Base-by-base conservation (phyloP, 2,797 vertebrate species). In the Lithobates pipiens region DNA sequence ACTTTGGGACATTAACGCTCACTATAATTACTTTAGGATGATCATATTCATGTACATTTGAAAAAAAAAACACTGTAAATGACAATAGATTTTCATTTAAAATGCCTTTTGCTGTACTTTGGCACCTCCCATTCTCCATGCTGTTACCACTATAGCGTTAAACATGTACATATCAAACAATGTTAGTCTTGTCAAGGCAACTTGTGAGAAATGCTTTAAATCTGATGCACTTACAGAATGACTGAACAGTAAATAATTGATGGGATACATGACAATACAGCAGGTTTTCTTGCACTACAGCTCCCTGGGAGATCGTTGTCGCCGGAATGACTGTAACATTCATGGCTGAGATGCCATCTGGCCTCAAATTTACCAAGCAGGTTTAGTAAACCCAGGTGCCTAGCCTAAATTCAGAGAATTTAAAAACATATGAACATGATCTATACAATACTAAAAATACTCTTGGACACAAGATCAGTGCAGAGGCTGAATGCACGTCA, bases 231-330 rank as follows among this genome's bases (percentile, higher is more conserved):
- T 86, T 73, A n/a, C 75, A 77, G 50, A 86, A 82, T 74, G 39
- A 77, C 70, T 23, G 67, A 70, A 21, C 10, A 29, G 39, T 86
- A 73, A 86, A 86, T 86, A 86, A 86, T 86, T 76, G 75, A 86
- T 86, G 85, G 57, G 61, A 29, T 77, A 86, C 85, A 86, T 77
- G 85, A 86, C 80, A 78, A 77, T 86, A 86, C 80, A 86, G 85
- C 85, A 86, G 85, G 85, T 82, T 86, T 77, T 32, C 85, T 82
- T 77, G 80, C 85, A 82, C 71, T 86, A 82, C 85, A 82, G 85
- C 74, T 82, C 85, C 85, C 85, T 67, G 25, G 50, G 85, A 86
- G 80, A 86, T 79, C 73, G 57, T 77, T 77, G 79, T 81, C 73
- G 3, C 78, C 54, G 78, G 29, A 86, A 77, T 71, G 76, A 72